Evolutionary conservation across 2,888 invertebrate genomes (phyloP).

Genomic region (Onthophagus sagittarius): DNA sequence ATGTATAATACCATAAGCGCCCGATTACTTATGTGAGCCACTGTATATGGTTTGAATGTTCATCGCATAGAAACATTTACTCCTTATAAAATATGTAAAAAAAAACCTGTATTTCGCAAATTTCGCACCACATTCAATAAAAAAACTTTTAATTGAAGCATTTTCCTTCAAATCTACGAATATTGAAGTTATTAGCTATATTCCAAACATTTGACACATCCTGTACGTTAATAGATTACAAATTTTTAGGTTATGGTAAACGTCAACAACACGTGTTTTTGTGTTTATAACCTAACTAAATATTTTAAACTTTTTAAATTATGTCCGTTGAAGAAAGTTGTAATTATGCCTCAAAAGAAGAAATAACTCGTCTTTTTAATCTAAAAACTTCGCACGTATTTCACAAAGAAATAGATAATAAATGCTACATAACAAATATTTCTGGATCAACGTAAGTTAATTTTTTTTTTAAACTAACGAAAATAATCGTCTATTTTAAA

Average conservation of each 20-base stretch:
- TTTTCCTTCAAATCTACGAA: no score
- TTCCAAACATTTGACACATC: background rate
- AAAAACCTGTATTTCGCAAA: no score
- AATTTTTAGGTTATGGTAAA: background rate
- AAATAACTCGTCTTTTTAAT: background rate
- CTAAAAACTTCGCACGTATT: background rate
- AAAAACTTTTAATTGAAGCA: no score
- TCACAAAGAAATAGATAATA: constrained; percentile 46
- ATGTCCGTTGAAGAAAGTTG: background rate
- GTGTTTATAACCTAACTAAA: background rate
- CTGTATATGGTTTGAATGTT: no score
- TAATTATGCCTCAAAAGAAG: background rate
- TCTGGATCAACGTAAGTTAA: constrained; percentile 52
- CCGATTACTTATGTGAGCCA: no score
- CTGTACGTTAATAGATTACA: no score
- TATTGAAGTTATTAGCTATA: no score
- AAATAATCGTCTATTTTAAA: constrained; percentile 7
- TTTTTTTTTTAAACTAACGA: constrained; percentile 10
- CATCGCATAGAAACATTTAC: no score
- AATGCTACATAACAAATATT: constrained; percentile 60
- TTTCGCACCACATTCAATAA: no score
- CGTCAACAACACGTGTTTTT: background rate
- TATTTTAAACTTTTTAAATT: background rate
- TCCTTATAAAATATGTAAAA: no score
- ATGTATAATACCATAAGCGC: no score